Percentiles rank a stretch among this genome's conserved stretches.
These are phyloP conservation scores for Mycteria americana DNA, from an alignment of 2,797 vertebrate genomes.

Conservation along the genomic window DNA sequence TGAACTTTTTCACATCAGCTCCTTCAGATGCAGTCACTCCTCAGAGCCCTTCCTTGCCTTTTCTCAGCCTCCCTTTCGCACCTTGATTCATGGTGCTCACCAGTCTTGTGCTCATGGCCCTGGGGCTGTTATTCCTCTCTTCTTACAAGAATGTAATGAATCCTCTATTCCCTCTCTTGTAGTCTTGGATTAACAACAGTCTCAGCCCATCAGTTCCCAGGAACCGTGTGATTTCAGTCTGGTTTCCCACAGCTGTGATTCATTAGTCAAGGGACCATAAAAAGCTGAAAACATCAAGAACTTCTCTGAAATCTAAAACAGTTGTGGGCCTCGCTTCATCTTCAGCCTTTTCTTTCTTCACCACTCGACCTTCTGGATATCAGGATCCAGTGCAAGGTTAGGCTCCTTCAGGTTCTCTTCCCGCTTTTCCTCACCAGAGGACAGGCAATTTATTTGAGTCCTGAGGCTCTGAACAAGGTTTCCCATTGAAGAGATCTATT, in stretches of 20 bases:
- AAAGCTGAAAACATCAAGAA: background rate
- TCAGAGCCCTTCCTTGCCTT: background rate
- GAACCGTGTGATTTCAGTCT: background rate
- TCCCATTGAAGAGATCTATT: background rate
- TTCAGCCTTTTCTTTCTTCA: background rate
- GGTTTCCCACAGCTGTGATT: background rate
- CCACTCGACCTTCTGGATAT: background rate
- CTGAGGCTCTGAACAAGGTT: background rate
- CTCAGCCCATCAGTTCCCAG: background rate
- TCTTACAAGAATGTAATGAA: background rate
- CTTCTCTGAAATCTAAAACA: background rate
- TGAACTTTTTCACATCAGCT: background rate
- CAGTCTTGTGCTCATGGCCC: background rate
- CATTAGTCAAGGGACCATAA: background rate
- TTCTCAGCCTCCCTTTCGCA: background rate
- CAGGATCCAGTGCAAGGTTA: background rate
- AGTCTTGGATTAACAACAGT: background rate
- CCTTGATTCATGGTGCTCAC: background rate
- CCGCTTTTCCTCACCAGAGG: background rate
- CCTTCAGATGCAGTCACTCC: background rate
- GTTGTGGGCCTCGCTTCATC: background rate
- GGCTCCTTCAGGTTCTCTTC: background rate
- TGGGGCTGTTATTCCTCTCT: background rate
- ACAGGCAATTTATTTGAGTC: background rate
- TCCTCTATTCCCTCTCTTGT: background rate